These are phyloP conservation scores for Brevimyrus niger DNA, from an alignment of 2,113 vertebrate genomes.

Conservation along the genomic window DNA sequence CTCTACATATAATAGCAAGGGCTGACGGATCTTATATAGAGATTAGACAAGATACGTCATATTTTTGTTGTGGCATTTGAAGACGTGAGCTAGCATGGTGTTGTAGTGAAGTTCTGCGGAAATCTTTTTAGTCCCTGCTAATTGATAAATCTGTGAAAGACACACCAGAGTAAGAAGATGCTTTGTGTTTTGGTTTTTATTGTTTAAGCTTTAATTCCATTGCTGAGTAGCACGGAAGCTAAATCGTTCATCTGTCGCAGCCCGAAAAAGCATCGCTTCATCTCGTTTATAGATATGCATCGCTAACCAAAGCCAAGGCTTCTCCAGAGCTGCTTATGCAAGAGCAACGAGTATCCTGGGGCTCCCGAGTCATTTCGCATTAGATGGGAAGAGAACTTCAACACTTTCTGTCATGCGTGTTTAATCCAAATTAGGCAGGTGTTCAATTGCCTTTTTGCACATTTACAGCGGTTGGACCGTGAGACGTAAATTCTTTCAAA, in stretches of 20 bases:
- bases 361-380: slow-evolving; percentile 13
- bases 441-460: slow-evolving; percentile 23
- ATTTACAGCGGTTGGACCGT: neutral
- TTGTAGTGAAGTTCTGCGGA: neutral
- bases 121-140: neutral
- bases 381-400: neutral
- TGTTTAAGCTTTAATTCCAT: neutral
- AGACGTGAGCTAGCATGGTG: neutral
- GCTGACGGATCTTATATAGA: neutral
- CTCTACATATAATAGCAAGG: neutral
- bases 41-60: neutral
- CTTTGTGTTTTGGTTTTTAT: neutral
- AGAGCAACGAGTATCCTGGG: neutral
- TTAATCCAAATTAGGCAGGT: slow-evolving; percentile 36
- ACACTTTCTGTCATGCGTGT: slow-evolving; percentile 21
- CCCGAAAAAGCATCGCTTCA: neutral
- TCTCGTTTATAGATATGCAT: neutral
- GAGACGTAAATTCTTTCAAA: slow-evolving; percentile 16
- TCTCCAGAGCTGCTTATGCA: neutral
- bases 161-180: neutral
- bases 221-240: neutral
- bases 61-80: neutral
- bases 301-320: neutral
- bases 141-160: neutral
- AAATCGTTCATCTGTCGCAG: neutral